Base-by-base conservation (phyloP, 1,140 invertebrate genomes). In the roundworm (Caenorhabditis elegans) region DNA sequence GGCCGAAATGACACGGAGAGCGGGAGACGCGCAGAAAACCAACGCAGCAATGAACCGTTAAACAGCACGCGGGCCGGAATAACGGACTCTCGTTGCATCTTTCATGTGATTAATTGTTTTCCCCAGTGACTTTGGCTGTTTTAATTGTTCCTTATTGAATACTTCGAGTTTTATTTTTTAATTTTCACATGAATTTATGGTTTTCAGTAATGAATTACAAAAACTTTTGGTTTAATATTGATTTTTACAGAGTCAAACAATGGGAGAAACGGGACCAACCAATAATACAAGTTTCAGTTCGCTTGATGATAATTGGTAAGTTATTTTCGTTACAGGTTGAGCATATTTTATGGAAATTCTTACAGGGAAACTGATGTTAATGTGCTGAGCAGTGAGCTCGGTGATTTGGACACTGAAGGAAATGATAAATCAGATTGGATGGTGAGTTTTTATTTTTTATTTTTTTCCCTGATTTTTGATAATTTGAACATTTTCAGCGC, bases 401-500 rank as follows among this genome's bases (percentile, higher is more conserved):
- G 19, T 8, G 60, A 70, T 22, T 8, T 70, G 3, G 60, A 70
- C 31, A 24, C n/a, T 8, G 60, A 70, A 19, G 60, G 28, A 19
- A 60, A 34, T 4, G 17, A 60, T 0, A 70, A 39, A 19, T 11
- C 34, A 11, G 60, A 70, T 19, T 70, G 60, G 60, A 39, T 39
- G 34, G 60, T 70, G 8, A 19, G 31, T 39, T n/a, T 15, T 8
- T 43, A 15, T 43, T 43, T 43, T 43, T 15, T 8, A 43, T 8
- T 5, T 5, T 8, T 43, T 43, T n/a, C n/a, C n/a, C n/a, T n/a
- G n/a, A 43, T 5, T 43, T 43, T 8, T 15, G 15, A 15, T 43
- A 43, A 43, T 43, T 43, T 5, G 3, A 39, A 17, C 5, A 11
- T 39, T 39, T 70, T 39, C 75, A 88, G 87, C 82, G 81, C 55